Base-by-base conservation (phyloP, 1,140 invertebrate genomes). In the Drosophila repletoides region DNA sequence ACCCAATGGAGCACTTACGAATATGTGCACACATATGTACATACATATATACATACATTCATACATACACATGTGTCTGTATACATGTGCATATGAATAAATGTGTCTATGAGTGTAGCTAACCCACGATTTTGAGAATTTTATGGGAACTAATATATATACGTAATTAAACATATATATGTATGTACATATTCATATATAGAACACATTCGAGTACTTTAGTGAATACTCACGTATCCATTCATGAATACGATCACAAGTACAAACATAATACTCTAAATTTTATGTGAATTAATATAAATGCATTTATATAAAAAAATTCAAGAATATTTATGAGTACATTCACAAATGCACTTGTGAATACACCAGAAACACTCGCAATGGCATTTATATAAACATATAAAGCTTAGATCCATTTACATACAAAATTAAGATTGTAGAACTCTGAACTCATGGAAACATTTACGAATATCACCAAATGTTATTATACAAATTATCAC, bases 41-140 rank as follows among this genome's bases (percentile, higher is more conserved):
- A 1, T 24, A 49, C 17, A 15, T 26, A 6, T 21, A 22, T 33
- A 43, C n/a, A 22, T 22, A 43, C 7, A 41, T 34, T 29, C 31
- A 34, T 26, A 19, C 21, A 21, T 21, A 49, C 31, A 55, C 55
- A 61, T 76, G 63, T 61, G 65, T 58, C 48, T 63, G 68, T 31
- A 51, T 71, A 21, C 48, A 65, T 72, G 43, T 53, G 40, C 60
- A 72, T 72, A 10, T 34, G 31, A 34, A 34, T 34, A 7, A 10
- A 33, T 1, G 10, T 33, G 7, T 15, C 5, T 38, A 15, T 40
- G 17, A 21, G 36, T 40, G 17, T 21, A 5, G 5, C 14, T 9
- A 17, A 36, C 19, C 24, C 17, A 40, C 36, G 34, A 38, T 66
- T 41, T 9, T 34, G 3, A 15, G 9, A 15, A 45, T 21, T n/a